Conservation (phyloP, 2,888 invertebrate species). For the Cephonodes hylas region DNA sequence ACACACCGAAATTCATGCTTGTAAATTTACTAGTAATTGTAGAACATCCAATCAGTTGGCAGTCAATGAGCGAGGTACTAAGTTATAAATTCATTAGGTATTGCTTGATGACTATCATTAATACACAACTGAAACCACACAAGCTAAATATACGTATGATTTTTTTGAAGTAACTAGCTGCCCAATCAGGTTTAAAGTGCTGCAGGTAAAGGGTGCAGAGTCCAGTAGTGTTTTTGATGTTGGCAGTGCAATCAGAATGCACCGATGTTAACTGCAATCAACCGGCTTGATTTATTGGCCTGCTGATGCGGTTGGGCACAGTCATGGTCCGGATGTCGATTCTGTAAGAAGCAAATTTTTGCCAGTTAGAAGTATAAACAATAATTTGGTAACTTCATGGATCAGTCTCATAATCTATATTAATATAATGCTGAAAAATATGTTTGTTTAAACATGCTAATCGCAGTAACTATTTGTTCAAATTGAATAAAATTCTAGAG, state of each 20-base stretch:
- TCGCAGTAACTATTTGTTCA: too few relatives aligned
- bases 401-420: too few relatives aligned
- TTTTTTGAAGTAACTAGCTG: neutral
- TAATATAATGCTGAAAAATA: too few relatives aligned
- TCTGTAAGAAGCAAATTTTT: slow-evolving; percentile 68
- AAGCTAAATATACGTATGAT: neutral
- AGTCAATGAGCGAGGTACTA: neutral
- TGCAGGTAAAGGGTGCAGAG: neutral
- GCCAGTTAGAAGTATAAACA: neutral
- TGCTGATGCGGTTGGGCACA: slow-evolving; percentile 85
- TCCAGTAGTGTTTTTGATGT: neutral
- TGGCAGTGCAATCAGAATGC: slow-evolving; percentile 10
- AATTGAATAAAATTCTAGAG: too few relatives aligned
- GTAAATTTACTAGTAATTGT: neutral
- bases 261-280: slow-evolving; percentile 30
- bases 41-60: neutral
- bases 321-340: slow-evolving; percentile 86
- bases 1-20: neutral
- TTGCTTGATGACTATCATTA: neutral
- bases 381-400: neutral
- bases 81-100: neutral
- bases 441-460: too few relatives aligned
- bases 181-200: neutral
- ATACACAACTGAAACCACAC: neutral
- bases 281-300: slow-evolving; percentile 68